These are phyloP conservation scores for Lycorma delicatula DNA, from an alignment of 1,140 invertebrate genomes.

Conservation along the genomic window DNA sequence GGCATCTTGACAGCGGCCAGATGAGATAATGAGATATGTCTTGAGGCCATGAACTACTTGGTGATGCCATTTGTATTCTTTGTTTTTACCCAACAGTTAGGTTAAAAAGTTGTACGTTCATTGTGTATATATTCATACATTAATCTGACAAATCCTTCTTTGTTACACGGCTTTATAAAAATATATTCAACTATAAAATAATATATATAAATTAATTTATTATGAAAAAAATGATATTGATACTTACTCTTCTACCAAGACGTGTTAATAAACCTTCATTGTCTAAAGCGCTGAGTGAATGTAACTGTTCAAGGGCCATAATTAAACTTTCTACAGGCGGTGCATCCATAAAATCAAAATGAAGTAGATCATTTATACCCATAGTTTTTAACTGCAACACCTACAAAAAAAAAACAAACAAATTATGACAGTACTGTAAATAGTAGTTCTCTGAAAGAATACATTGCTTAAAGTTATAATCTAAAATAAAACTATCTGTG, in stretches of 20 bases:
- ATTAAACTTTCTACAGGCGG: constrained; percentile 95
- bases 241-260: constrained; percentile 72
- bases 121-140: too few species aligned
- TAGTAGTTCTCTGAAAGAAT: not conserved
- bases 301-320: constrained; percentile 93
- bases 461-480: not conserved
- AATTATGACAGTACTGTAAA: not conserved
- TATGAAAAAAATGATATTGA: too few species aligned
- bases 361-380: constrained; percentile 99
- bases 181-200: too few species aligned
- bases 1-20: too few species aligned
- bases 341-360: constrained; percentile 99
- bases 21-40: too few species aligned
- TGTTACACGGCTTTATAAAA: too few species aligned
- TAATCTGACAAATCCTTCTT: too few species aligned
- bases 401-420: constrained; percentile 18
- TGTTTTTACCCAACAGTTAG: too few species aligned
- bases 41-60: too few species aligned
- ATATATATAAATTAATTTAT: too few species aligned
- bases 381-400: constrained; percentile 92
- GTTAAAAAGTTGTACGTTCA: too few species aligned
- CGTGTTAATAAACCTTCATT: constrained; percentile 92
- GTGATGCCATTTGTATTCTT: too few species aligned
- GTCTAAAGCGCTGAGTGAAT: constrained; percentile 94
- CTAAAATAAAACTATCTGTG: not conserved